Evolutionary conservation across 1,140 invertebrate genomes (phyloP).

Genomic region (Caenorhabditis brenneri): DNA sequence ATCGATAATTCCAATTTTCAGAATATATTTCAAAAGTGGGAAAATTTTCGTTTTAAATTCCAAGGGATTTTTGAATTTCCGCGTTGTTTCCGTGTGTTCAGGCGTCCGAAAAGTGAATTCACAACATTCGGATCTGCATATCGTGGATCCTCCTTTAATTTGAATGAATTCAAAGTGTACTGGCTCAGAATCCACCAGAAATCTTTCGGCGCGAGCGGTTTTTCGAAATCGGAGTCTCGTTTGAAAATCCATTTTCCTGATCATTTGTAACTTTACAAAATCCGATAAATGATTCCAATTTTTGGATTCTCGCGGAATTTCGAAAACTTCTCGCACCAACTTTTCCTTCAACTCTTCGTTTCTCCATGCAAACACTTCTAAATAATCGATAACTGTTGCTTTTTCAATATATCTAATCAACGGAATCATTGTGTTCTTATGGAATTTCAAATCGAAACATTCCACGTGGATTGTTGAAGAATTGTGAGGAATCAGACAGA

Average conservation of each 20-base stretch:
- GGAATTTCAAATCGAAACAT: background rate
- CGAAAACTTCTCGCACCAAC: background rate
- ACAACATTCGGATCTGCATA: background rate
- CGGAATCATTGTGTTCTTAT: background rate
- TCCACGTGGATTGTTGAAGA: background rate
- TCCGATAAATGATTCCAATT: background rate
- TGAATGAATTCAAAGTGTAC: background rate
- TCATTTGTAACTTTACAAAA: background rate
- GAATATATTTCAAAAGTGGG: background rate
- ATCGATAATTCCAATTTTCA: background rate
- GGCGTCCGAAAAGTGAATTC: background rate
- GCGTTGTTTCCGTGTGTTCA: background rate
- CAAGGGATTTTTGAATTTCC: background rate
- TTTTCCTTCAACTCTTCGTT: background rate
- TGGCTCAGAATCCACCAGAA: background rate
- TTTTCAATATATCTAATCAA: background rate
- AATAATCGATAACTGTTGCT: background rate
- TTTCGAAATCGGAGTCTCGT: background rate
- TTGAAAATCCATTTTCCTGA: background rate
- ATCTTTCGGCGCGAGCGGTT: background rate
- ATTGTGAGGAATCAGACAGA: background rate
- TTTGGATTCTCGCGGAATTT: background rate
- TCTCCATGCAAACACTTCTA: background rate
- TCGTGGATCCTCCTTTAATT: background rate
- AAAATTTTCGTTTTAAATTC: background rate